Conservation (phyloP, 2,797 vertebrate genomes). For the Sebastes glaucus region DNA sequence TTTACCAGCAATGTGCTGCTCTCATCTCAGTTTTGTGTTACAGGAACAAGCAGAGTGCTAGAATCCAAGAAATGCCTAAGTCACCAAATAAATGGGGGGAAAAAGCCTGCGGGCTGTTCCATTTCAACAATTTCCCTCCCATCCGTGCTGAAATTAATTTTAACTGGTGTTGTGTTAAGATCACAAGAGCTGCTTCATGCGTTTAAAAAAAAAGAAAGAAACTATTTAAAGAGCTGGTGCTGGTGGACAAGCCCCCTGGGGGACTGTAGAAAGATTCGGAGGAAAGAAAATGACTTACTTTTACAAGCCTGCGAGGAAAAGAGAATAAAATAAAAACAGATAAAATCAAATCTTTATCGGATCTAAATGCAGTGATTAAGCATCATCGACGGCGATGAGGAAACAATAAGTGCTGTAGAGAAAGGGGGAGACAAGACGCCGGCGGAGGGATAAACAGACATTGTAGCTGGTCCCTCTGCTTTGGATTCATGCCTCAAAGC, state of each 20-base stretch:
- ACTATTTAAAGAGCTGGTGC: constrained; percentile 69
- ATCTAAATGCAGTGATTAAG: constrained; percentile 52
- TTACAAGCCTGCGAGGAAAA: constrained; percentile 50
- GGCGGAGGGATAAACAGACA: constrained; percentile 72
- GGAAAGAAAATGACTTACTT: constrained; percentile 61
- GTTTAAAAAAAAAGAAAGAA: constrained; percentile 32
- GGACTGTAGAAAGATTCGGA: constrained; percentile 52
- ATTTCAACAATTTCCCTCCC: constrained; percentile 74
- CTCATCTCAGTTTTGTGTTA: constrained; percentile 78
- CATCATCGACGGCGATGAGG: constrained; percentile 27
- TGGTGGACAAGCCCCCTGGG: constrained; percentile 56
- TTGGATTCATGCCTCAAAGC: constrained; percentile 77
- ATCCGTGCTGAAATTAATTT: constrained; percentile 78
- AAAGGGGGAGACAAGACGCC: constrained; percentile 43
- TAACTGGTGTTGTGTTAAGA: constrained; percentile 78
- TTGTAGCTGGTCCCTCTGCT: constrained; percentile 63
- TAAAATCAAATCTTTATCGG: constrained; percentile 50
- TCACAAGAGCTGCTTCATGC: constrained; percentile 71
- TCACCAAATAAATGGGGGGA: constrained; percentile 76
- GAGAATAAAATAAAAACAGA: constrained; percentile 30
- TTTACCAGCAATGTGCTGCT: constrained; percentile 78
- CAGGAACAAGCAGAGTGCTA: constrained; percentile 69
- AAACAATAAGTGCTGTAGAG: constrained; percentile 54
- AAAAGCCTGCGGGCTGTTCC: constrained; percentile 74
- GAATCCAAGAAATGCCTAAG: constrained; percentile 78